Evolutionary conservation across 1,140 invertebrate genomes (phyloP).

Genomic region (Cephus cinctus): DNA sequence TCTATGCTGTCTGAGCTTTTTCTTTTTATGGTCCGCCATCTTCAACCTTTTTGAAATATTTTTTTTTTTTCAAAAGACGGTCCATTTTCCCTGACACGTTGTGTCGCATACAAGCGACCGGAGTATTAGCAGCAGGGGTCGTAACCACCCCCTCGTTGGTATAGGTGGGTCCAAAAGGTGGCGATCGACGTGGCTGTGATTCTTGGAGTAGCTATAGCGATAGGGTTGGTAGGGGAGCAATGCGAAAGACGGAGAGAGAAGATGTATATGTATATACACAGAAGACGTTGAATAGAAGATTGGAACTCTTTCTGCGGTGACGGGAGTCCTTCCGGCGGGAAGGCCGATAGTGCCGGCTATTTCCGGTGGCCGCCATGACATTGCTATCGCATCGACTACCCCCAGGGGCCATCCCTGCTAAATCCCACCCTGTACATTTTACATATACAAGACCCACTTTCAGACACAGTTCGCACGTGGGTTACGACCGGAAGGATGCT

Average conservation of each 20-base stretch:
- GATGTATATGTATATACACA: conserved; percentile 17
- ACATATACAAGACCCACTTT: no score
- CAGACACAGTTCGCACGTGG: no score
- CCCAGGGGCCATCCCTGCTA: conserved; percentile 27
- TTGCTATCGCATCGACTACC: conserved; percentile 41
- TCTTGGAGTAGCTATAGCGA: conserved; percentile 13
- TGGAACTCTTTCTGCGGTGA: conserved; percentile 53
- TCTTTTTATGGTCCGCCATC: conserved; percentile 38
- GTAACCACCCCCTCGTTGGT: not conserved
- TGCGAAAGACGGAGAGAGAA: conserved; percentile 6
- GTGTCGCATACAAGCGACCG: conserved; percentile 27
- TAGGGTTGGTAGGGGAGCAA: no score
- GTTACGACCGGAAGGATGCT: no score
- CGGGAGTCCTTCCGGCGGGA: conserved; percentile 48
- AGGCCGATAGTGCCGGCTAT: conserved; percentile 54
- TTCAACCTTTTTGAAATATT: conserved; percentile 33
- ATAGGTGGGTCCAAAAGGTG: not conserved
- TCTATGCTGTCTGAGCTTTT: conserved; percentile 37
- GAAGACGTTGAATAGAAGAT: conserved; percentile 51
- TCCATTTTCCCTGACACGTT: conserved; percentile 37
- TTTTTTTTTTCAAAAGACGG: conserved; percentile 27
- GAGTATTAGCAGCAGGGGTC: conserved; percentile 24
- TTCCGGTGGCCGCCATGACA: conserved; percentile 53
- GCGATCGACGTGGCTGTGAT: conserved; percentile 14
- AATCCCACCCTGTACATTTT: no score